Conservation (phyloP, 2,888 invertebrate species). For the Polydesmus complanatus region DNA sequence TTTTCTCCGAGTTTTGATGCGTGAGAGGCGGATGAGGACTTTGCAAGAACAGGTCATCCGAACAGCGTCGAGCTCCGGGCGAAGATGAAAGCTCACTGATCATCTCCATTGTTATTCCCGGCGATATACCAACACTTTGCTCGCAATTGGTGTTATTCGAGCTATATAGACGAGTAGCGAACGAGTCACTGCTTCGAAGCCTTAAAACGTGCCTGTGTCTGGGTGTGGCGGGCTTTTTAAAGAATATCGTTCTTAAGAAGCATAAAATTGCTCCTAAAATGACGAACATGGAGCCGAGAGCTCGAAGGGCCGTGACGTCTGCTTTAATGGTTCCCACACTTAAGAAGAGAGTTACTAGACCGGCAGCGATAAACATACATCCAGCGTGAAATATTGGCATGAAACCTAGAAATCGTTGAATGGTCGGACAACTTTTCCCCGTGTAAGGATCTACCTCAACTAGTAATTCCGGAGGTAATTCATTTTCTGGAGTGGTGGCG, state of each 20-base stretch:
- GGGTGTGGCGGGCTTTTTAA: background rate
- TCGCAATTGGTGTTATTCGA: background rate
- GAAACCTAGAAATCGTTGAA: slow-evolving; percentile 12
- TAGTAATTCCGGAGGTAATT: slow-evolving; percentile 11
- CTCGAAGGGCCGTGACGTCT: slow-evolving; percentile 14
- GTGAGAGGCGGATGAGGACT: background rate
- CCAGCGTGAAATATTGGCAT: slow-evolving; percentile 17
- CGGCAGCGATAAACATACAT: slow-evolving; percentile 14
- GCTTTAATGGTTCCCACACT: slow-evolving; percentile 12
- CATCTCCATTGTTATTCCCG: background rate
- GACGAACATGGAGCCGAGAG: slow-evolving; percentile 15
- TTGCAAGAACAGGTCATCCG: background rate
- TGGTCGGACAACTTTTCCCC: slow-evolving; percentile 1
- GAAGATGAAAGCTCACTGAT: background rate
- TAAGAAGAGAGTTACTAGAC: slow-evolving; percentile 16
- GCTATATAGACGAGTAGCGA: background rate
- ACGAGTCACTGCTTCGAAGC: slow-evolving; percentile 15
- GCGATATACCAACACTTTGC: background rate
- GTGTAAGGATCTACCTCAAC: slow-evolving; percentile 10
- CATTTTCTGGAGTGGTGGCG: slow-evolving; percentile 16
- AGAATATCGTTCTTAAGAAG: slow-evolving; percentile 17
- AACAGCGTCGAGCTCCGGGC: background rate
- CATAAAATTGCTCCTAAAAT: slow-evolving; percentile 16
- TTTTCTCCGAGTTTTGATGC: background rate
- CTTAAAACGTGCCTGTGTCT: slow-evolving; percentile 4